phyloP scores from a whole-genome alignment of 1,140 invertebrate genomes.

The Pseudachorutes palmiensis region DNA sequence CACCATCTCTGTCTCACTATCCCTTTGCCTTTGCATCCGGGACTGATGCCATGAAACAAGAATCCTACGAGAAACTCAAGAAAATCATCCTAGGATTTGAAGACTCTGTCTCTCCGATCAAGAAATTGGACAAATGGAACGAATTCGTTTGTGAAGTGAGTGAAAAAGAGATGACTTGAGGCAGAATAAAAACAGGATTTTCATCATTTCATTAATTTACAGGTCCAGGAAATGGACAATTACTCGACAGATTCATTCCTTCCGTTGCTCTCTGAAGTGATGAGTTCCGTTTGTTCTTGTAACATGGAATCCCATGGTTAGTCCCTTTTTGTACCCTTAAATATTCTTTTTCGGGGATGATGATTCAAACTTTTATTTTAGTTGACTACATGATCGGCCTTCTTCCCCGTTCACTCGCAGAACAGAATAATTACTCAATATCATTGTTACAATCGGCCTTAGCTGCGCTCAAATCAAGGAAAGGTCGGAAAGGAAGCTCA shows the following conservation, averaged over 20 bases:
- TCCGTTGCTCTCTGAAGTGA: slow-evolving; percentile 30
- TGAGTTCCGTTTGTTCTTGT: slow-evolving; percentile 25
- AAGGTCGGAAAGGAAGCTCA: slow-evolving; percentile 28
- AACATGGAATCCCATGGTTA: slow-evolving; percentile 33
- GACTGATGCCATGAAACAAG: slow-evolving; percentile 6
- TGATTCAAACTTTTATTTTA: no score
- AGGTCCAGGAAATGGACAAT: slow-evolving; percentile 37
- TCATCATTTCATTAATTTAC: slow-evolving; percentile 9
- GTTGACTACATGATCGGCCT: slow-evolving; percentile 36
- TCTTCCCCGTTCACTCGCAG: slow-evolving; percentile 29
- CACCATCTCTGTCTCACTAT: background rate
- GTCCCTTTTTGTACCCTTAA: no score
- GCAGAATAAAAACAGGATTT: no score
- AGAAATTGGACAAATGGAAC: slow-evolving; percentile 37
- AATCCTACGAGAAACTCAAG: slow-evolving; percentile 24
- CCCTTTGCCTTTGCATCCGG: background rate
- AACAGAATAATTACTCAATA: slow-evolving; percentile 36
- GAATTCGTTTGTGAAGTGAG: slow-evolving; percentile 37
- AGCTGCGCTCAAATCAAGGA: slow-evolving; percentile 18
- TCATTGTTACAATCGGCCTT: slow-evolving; percentile 36
- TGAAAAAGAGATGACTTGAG: no score
- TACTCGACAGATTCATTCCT: slow-evolving; percentile 35
- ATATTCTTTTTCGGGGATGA: no score
- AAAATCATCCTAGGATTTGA: slow-evolving; percentile 29
- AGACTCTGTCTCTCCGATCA: slow-evolving; percentile 30